A percentile compares a stretch with the other conserved stretches of the same genome.
phyloP scores from a whole-genome alignment of 1,140 invertebrate genomes.

The Drosophila santomea region DNA sequence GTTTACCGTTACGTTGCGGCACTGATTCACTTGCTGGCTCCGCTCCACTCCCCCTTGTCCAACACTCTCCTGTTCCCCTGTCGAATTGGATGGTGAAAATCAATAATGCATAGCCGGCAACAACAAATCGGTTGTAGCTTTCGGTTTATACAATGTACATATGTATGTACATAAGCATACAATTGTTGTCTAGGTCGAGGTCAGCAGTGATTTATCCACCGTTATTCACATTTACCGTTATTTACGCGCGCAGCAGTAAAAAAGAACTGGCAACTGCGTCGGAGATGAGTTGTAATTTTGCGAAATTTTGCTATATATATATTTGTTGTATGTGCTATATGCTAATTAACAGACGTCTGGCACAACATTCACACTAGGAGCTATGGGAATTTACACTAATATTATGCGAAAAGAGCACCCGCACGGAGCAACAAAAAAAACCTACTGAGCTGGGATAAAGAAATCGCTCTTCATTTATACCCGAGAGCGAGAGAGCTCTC shows the following conservation, averaged over 20 bases:
- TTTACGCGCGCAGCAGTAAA: slow-evolving; percentile 24
- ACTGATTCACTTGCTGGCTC: slow-evolving; percentile 11
- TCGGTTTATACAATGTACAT: background rate
- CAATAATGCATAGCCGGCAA: slow-evolving; percentile 57
- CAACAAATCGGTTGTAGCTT: slow-evolving; percentile 32
- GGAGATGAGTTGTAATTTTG: background rate
- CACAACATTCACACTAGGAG: slow-evolving; percentile 21
- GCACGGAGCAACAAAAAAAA: slow-evolving; percentile 37
- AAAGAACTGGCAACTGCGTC: slow-evolving; percentile 12
- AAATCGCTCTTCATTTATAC: slow-evolving; percentile 28
- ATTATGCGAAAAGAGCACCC: slow-evolving; percentile 21
- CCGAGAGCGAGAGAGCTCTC: background rate
- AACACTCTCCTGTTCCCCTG: slow-evolving; percentile 4
- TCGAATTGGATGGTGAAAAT: slow-evolving; percentile 23
- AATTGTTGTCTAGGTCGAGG: slow-evolving; percentile 59
- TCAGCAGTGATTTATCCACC: slow-evolving; percentile 45
- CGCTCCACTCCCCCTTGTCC: slow-evolving; percentile 4
- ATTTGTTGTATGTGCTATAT: slow-evolving; percentile 12
- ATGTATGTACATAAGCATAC: slow-evolving; percentile 1
- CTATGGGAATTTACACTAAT: slow-evolving; percentile 29
- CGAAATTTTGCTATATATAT: background rate
- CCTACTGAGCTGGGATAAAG: slow-evolving; percentile 19
- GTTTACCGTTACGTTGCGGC: slow-evolving; percentile 61
- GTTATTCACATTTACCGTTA: slow-evolving; percentile 58
- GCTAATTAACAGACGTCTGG: slow-evolving; percentile 30